Base-by-base conservation (phyloP, 1,140 invertebrate species). In the Drosophila insularis region DNA sequence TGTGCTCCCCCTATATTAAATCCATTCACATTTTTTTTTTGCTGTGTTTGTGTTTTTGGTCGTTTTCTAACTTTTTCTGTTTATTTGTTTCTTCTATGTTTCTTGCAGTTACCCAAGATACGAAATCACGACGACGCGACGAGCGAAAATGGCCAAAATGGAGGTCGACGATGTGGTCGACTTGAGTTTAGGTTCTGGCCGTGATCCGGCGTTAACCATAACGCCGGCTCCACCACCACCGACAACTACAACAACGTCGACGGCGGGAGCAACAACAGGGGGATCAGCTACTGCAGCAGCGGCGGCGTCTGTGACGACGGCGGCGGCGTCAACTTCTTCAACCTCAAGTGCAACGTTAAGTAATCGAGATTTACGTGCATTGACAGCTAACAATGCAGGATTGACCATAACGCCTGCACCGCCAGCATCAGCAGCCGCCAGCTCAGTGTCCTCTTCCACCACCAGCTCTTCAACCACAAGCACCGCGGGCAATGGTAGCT, bases 141-240 rank as follows among this genome's bases (percentile, higher is more conserved):
- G 89, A 74, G 84, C 87, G 67, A 87, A 90, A 79, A 93, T 94
- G 93, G 93, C 93, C 77, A 93, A 93, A 92, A 94, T 94, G 94
- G 94, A 94, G 75, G 93, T 94, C 80, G 94, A 94, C 92, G 93
- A 93, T 76, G 94, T 94, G 73, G 94, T 95, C 67, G 94, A 94
- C 82, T 92, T 94, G 70, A 94, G 93, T 82, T 80, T 93, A 31
- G 92, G 92, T 86, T 93, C 87, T 50, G 89, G 90, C 17, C 79
- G 91, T 67, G 91, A 92, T 61, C 89, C 91, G 61, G 90, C 90
- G 54, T 63, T 91, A 31, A 90, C 91, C 17, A 91, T 92, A 87
- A 91, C 91, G 56, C 85, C 89, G 40, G 63, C 80, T 19, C 32
- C 80, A 23, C 63, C 79, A 11, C 23, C 80, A 59, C 7, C 43